These are phyloP conservation scores for Dromococcyx pavoninus DNA, from an alignment of 2,797 vertebrate genomes.

Conservation along the genomic window DNA sequence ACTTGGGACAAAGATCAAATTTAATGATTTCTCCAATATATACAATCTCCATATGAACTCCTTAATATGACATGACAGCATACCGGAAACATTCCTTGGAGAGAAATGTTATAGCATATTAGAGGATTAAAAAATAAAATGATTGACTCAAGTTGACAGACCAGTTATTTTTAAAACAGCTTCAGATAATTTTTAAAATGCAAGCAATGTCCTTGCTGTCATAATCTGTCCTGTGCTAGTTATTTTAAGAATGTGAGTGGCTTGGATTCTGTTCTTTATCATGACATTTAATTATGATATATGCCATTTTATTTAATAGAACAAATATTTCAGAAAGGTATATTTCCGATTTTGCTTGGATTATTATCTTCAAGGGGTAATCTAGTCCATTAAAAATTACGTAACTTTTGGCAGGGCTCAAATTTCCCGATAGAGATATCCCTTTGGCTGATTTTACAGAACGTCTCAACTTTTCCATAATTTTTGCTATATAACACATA, in stretches of 20 bases:
- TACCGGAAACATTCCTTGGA: slow-evolving; percentile 56
- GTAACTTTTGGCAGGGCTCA: neutral
- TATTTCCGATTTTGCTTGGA: neutral
- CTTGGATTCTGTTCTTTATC: neutral
- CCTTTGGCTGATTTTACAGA: neutral
- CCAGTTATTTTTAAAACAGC: slow-evolving; percentile 63
- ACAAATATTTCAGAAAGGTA: neutral
- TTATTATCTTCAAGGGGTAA: neutral
- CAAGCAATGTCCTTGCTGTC: neutral
- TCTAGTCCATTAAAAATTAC: neutral
- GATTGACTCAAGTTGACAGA: slow-evolving; percentile 59
- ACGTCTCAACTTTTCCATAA: neutral
- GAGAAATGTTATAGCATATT: slow-evolving; percentile 49
- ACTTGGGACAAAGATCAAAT: neutral
- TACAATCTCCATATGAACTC: neutral
- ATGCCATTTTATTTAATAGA: neutral
- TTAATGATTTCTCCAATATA: slow-evolving; percentile 32
- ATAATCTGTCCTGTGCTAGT: neutral
- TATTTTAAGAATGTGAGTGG: neutral
- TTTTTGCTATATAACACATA: neutral
- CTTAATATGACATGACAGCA: slow-evolving; percentile 42
- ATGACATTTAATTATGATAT: neutral
- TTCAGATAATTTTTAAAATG: slow-evolving; percentile 51
- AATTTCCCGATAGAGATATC: neutral
- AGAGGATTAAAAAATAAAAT: slow-evolving; percentile 23